Evolutionary conservation across 2,113 vertebrate species (phyloP), one percentile per base, ranked within the genome.

Genomic region (Nibea coibor): DNA sequence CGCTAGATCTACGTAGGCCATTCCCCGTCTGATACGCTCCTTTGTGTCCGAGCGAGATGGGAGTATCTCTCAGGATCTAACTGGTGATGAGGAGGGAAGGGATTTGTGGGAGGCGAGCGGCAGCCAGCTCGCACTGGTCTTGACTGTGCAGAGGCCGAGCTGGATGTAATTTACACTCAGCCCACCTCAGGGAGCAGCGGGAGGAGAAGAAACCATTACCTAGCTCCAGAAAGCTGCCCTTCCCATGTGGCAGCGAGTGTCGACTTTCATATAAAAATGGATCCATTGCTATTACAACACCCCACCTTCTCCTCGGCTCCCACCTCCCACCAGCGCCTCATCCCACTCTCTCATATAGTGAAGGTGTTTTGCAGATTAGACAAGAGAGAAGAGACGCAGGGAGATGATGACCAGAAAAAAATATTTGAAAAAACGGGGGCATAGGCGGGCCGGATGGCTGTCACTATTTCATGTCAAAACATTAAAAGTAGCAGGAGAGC

Each of bases 141-240:
- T 75, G 81, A 47, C 87, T 87, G 87, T 7, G 67, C 78, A 28
- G 73, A 88, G 89, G 81, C 87, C 78, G 77, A 88, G 82, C 87
- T 87, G 83, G 92, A 92, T 93, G 94, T 93, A 95, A 96, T 95
- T 95, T 93, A 93, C 92, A 93, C 93, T 70, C 54, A 20, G 65
- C 82, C 87, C 89, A 90, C 89, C 92, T 91, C 88, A 24, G 91
- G 93, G 92, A 88, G 75, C 51, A 20, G 74, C 47, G 51, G 88
- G 61, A 82, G 88, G 74, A 88, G 84, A 84, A 87, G 82, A 83
- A 84, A 80, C 86, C 89, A 93, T 93, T 92, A 91, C 88, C 93
- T 91, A 82, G 88, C 82, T 78, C 42, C 78, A 87, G 80, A 86
- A 86, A 88, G 78, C 80, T 53, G 78, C 78, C 85, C 85, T 51